phyloP scores from a whole-genome alignment of 2,113 vertebrate genomes.

The Bothrops jararaca region DNA sequence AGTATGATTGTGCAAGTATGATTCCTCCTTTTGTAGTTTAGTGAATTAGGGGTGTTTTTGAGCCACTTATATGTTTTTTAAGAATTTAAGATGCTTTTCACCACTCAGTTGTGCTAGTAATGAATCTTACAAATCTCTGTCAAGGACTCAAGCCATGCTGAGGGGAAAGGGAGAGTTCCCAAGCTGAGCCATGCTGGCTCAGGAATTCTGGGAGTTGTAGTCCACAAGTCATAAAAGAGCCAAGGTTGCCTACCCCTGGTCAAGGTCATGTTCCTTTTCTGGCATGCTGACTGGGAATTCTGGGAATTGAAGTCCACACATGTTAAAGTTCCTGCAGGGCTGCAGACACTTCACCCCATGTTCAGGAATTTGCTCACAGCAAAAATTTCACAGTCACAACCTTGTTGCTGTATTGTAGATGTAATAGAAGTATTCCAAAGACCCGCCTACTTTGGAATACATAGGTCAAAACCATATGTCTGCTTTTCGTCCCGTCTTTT shows the following conservation, averaged over 20 bases:
- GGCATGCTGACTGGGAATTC: background rate
- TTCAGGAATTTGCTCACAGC: background rate
- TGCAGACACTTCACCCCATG: background rate
- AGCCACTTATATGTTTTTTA: background rate
- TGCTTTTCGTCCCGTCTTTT: background rate
- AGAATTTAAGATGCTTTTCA: background rate
- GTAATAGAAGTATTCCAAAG: background rate
- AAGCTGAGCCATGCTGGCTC: too few species aligned
- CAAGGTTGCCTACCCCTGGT: too few species aligned
- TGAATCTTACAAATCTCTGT: background rate
- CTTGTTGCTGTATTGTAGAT: background rate
- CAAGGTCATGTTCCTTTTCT: background rate
- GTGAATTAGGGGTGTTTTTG: background rate
- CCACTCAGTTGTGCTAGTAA: background rate
- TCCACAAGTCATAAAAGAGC: too few species aligned
- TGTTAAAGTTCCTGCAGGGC: background rate
- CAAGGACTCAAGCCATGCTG: too few species aligned
- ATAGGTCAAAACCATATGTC: background rate
- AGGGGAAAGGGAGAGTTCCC: too few species aligned
- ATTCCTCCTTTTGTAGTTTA: background rate
- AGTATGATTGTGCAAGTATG: background rate
- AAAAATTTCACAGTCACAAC: background rate
- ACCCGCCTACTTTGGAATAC: background rate
- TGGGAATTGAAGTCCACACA: background rate
- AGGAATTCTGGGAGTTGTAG: too few species aligned